Percentiles rank a stretch among this genome's conserved stretches.
Conservation (phyloP, 2,113 vertebrate species). For the Siniperca chuatsi region DNA sequence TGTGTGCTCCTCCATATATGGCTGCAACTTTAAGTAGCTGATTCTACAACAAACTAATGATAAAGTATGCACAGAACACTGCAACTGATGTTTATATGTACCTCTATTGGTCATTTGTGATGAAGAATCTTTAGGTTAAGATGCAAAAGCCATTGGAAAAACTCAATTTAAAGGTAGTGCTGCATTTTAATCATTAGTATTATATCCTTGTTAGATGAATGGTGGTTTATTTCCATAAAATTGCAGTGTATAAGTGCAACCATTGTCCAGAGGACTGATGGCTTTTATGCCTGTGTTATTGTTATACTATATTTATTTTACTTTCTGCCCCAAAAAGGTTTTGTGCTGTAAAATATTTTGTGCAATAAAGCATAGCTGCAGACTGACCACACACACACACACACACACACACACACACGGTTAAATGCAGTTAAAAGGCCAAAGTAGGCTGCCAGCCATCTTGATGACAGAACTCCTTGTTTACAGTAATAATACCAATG, state of each 20-base stretch:
- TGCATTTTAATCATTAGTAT: not conserved
- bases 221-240: not conserved
- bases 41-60: not conserved
- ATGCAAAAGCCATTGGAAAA: not conserved
- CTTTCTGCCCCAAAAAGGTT: not conserved
- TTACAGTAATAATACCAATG: conserved; percentile 53
- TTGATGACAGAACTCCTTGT: conserved; percentile 57
- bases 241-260: not conserved
- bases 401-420: not conserved
- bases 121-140: not conserved
- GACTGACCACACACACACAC: not conserved
- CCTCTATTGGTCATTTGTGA: not conserved
- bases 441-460: conserved; percentile 13
- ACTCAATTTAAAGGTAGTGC: not conserved
- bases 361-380: not conserved
- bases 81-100: not conserved
- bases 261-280: not conserved
- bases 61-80: not conserved
- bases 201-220: not conserved
- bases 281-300: not conserved
- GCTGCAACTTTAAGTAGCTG: conserved; percentile 7
- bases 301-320: not conserved
- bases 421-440: conserved; percentile 25
- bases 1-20: not conserved
- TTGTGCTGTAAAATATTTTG: not conserved